Conservation (phyloP, 1,140 invertebrate genomes). For the Trichomalopsis sarcophagae region DNA sequence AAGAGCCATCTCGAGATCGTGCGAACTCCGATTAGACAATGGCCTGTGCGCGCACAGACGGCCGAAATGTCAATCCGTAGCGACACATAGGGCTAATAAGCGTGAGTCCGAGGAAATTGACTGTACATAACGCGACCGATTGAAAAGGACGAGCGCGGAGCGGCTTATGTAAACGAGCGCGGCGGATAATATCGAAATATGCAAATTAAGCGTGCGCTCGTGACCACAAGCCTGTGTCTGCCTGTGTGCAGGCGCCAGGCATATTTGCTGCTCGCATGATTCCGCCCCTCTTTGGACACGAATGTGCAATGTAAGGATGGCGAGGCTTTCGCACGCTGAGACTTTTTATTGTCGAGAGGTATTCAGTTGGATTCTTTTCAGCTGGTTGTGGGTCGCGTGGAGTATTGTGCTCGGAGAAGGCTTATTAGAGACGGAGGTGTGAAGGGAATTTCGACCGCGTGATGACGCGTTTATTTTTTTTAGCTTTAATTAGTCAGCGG, state of each 20-base stretch:
- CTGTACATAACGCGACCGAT: background rate
- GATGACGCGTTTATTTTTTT: too few relatives aligned
- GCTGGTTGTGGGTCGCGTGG: background rate
- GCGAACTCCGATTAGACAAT: slow-evolving; percentile 40
- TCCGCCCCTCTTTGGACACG: background rate
- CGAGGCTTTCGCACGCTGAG: slow-evolving; percentile 13
- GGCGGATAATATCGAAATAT: slow-evolving; percentile 46
- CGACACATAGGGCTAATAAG: slow-evolving; percentile 22
- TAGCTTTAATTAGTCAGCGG: too few relatives aligned
- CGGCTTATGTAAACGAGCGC: slow-evolving; percentile 33
- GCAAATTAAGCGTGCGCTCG: slow-evolving; percentile 27
- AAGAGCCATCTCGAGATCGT: background rate
- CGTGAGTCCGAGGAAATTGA: slow-evolving; percentile 36
- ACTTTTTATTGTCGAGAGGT: background rate
- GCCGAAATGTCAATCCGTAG: background rate
- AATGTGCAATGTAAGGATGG: background rate
- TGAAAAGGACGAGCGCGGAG: background rate
- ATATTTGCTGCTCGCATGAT: background rate
- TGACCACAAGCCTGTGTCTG: background rate
- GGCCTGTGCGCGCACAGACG: background rate
- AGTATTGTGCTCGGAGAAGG: background rate
- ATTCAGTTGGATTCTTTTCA: background rate
- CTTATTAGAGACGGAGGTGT: too few relatives aligned
- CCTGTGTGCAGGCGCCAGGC: background rate
- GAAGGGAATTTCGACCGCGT: too few relatives aligned